These are phyloP conservation scores for Pomatorhinus ruficollis DNA, from an alignment of 2,113 vertebrate species.

Conservation along the genomic window DNA sequence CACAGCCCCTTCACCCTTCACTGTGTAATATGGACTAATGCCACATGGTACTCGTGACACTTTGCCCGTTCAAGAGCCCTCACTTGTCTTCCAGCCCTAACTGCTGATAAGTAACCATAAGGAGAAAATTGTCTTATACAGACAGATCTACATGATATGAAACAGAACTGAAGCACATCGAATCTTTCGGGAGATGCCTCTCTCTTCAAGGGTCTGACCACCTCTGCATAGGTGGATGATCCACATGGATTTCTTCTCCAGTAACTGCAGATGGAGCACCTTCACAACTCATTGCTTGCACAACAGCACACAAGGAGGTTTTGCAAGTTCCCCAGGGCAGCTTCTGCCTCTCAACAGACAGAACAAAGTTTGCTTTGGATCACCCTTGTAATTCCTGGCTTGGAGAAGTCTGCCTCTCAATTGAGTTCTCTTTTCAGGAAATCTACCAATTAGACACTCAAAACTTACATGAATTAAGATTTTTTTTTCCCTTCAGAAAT, in stretches of 20 bases:
- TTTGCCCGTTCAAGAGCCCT: background rate
- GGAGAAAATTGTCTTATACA: background rate
- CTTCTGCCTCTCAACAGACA: background rate
- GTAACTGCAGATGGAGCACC: background rate
- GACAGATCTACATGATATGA: background rate
- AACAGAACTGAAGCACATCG: background rate
- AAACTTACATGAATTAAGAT: background rate
- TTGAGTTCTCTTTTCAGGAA: background rate
- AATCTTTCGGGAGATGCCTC: background rate
- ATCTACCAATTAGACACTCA: background rate
- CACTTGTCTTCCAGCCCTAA: background rate
- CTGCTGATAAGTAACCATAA: background rate
- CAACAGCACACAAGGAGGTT: background rate
- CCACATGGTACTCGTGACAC: background rate
- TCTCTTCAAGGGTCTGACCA: background rate
- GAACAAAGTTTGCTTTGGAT: background rate
- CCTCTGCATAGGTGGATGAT: rapidly evolving
- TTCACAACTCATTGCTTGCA: background rate
- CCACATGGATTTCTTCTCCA: background rate
- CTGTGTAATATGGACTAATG: background rate
- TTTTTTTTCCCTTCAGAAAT: background rate
- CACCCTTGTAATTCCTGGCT: background rate
- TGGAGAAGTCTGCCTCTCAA: background rate
- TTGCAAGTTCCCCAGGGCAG: background rate
- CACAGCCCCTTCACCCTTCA: background rate